Base-by-base conservation (phyloP, 2,888 invertebrate species). In the Copidosoma aretas region DNA sequence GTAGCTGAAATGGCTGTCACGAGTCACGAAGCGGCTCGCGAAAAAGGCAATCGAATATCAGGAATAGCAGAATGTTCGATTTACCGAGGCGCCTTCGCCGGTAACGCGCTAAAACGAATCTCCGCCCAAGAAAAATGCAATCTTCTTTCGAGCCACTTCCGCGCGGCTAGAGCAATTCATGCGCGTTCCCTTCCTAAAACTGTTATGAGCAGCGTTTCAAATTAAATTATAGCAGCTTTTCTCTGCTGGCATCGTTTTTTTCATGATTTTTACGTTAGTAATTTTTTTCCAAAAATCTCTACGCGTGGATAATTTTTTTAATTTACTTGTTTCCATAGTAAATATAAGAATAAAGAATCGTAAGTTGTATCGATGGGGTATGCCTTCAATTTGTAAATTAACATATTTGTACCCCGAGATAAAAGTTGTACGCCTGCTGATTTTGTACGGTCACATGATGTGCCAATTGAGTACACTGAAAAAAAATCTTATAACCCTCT, bases 71-170 rank as follows among this genome's bases (percentile, higher is more conserved):
- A 60, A 58, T 51, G 64, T 67, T 70, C 61, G 70, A 70, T 70
- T 70, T 66, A 43, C 56, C 60, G 43, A 52, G 67, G 43, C 62
- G 56, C 60, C 68, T 70, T 60, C 54, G 53, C 69, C 73, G 70
- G 70, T 70, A 73, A 71, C 63, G 64, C 66, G 67, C 65, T 58
- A 70, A 73, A 71, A 71, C 66, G 71, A 73, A 71, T 73, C 58
- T 60, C 43, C 64, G 32, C 46, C 59, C 60, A 61, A 64, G 66
- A 71, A 71, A 71, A 73, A 68, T 63, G 68, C 68, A 71, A 71
- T 68, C 60, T 71, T 72, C 68, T 58, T 51, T 68, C 53, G 43
- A 71, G 62, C 51, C 61, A 65, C 68, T 71, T 71, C 62, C 65
- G 61, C 41, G 32, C 59, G 46, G 17, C 62, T 62, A 46, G 21